Evolutionary conservation across 2,888 invertebrate genomes (phyloP), one percentile per base, ranked within the genome.

Genomic region (Andrena bucephala): DNA sequence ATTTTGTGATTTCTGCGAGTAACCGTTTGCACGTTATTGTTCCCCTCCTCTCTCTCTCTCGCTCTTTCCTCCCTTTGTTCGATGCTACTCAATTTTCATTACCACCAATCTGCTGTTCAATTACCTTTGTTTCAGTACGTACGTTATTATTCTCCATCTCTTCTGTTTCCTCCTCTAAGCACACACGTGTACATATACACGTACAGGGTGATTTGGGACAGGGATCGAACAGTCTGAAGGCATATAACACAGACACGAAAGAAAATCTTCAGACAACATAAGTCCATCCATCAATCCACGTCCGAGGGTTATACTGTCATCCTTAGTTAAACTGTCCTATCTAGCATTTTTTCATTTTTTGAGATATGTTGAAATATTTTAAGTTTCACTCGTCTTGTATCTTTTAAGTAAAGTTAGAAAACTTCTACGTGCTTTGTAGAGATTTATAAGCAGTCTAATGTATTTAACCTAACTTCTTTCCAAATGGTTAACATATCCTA

Each of bases 1-100:
- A 83, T 67, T 82, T 80, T 73, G 71, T 60, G 67, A 54, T 69
- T 20, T 65, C 57, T 57, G 54, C 74, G 31, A 68, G 33, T 68
- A 75, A 59, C 10, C 31, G 36, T 50, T 48, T 33, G 20, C 63
- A 5, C 42, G 10, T 13, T 42, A 42, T 42, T 42, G 42, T 42
- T 63, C 5, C 24, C 29, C 36, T 72, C 63, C 59, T 60, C 59
- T 16, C 50, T 70, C 65, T 48, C 24, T 50, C 24, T 8, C 29
- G 10, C 20, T 16, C 62, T 1, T 63, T 50, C 13, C 29, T 3
- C 31, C 5, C 33, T 33, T 27, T 33, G 27, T 27, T 33, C n/a
- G 36, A 48, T 24, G 29, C 6, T 6, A 36, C 65, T 54, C 52
- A 31, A 66, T 72, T 50, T 59, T 52, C 31, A 72, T 60, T 71